Evolutionary conservation across 2,797 vertebrate genomes (phyloP).

Genomic region (Microcaecilia unicolor): DNA sequence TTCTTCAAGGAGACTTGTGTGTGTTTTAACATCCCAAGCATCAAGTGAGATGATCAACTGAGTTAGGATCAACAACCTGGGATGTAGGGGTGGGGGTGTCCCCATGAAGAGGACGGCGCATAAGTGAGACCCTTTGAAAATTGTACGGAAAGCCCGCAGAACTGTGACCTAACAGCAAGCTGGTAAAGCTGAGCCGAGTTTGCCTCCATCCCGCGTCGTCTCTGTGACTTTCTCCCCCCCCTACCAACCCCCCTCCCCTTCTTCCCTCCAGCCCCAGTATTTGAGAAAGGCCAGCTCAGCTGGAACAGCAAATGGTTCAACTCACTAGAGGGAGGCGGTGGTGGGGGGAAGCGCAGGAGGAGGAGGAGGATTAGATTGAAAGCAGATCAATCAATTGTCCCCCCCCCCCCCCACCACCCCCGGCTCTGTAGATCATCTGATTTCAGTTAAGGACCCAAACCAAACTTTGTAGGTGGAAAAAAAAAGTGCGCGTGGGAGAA

Average conservation of each 20-base stretch:
- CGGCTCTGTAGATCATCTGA: slow-evolving; percentile 43
- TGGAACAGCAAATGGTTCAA: slow-evolving; percentile 61
- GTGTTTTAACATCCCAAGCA: no score
- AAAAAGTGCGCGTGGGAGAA: not conserved
- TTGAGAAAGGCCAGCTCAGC: slow-evolving; percentile 54
- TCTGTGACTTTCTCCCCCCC: not conserved
- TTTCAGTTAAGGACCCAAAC: slow-evolving; percentile 34
- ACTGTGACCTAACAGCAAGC: no score
- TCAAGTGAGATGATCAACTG: no score
- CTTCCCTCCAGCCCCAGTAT: slow-evolving; percentile 22
- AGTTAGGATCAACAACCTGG: no score
- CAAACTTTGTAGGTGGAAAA: not conserved
- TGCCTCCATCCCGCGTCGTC: not conserved
- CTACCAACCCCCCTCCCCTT: not conserved
- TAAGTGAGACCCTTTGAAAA: no score
- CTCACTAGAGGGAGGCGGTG: slow-evolving; percentile 46
- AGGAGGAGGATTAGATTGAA: slow-evolving; percentile 56
- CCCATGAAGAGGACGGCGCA: no score
- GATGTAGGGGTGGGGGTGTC: no score
- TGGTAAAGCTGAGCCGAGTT: no score
- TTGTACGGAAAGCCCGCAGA: no score
- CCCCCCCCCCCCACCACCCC: no score
- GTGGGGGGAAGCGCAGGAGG: slow-evolving; percentile 19
- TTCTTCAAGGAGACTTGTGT: no score
- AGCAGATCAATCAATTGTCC: slow-evolving; percentile 69